Conservation (phyloP, 2,113 vertebrate species). For the Sapajus apella region DNA sequence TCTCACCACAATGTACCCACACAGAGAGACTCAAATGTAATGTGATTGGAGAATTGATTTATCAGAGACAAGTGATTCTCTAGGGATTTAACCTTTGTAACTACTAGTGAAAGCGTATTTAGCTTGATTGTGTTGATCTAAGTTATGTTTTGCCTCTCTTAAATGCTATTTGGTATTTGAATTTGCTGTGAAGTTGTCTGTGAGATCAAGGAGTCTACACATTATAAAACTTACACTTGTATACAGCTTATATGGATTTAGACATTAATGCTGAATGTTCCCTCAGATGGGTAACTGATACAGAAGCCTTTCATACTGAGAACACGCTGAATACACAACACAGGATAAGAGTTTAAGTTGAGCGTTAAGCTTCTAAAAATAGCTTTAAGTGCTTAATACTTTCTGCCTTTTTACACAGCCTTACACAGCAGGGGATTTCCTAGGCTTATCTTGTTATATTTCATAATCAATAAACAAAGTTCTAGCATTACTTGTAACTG, state of each 20-base stretch:
- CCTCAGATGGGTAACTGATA: neutral
- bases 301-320: neutral
- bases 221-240: constrained; percentile 52
- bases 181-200: constrained; percentile 52
- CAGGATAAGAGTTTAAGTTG: constrained; percentile 61
- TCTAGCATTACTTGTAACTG: constrained; percentile 61
- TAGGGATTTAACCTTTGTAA: constrained; percentile 48
- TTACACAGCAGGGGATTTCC: constrained; percentile 68
- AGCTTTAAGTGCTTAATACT: constrained; percentile 70
- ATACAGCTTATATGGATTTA: constrained; percentile 58
- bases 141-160: constrained; percentile 34
- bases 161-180: neutral
- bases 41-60: constrained; percentile 68
- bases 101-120: constrained; percentile 31
- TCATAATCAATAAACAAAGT: constrained; percentile 70
- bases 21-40: neutral
- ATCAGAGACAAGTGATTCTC: constrained; percentile 39
- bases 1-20: neutral
- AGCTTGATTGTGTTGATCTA: constrained; percentile 54
- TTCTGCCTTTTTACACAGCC: constrained; percentile 13
- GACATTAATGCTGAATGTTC: constrained; percentile 4
- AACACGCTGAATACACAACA: constrained; percentile 23
- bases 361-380: constrained; percentile 65
- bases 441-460: constrained; percentile 71
- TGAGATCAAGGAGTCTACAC: constrained; percentile 33